Conservation (phyloP, 37 sponge, comb jelly and placozoan genomes). For the Petrosia ficiformis region DNA sequence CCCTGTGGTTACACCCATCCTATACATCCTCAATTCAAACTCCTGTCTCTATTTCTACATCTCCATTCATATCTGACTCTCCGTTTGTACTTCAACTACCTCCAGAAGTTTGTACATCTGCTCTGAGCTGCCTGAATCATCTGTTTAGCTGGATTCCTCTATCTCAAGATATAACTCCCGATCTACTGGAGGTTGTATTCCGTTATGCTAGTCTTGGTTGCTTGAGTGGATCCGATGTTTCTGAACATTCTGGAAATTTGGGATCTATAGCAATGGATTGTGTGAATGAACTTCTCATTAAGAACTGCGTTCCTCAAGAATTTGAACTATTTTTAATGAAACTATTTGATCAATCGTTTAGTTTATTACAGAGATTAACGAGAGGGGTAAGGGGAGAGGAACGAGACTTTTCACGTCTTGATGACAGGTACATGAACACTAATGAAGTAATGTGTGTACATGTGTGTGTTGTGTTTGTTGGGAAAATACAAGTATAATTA, state of each 20-base stretch:
- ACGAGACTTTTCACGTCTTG: conserved; percentile 36
- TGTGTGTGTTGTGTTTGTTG: background rate
- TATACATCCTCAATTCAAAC: background rate
- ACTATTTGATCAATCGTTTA: conserved; percentile 70
- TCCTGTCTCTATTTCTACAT: too few species aligned
- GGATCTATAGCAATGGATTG: conserved; percentile 82
- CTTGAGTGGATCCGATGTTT: conserved; percentile 40
- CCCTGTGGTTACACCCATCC: background rate
- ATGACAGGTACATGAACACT: conserved; percentile 71
- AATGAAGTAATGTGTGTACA: background rate
- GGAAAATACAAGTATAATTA: background rate
- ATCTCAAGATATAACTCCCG: conserved; percentile 39
- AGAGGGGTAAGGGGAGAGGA: conserved; percentile 30
- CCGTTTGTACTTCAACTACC: background rate
- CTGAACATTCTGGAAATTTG: conserved; percentile 42
- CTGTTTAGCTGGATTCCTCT: conserved; percentile 87
- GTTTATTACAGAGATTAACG: conserved; percentile 55
- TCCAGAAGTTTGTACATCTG: conserved; percentile 46
- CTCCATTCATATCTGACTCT: background rate
- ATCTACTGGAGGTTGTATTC: conserved; percentile 68
- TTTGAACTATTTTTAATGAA: conserved; percentile 72
- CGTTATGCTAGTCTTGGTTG: conserved; percentile 69
- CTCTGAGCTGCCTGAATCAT: conserved; percentile 64
- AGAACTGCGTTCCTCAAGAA: conserved; percentile 67
- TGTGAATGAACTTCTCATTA: conserved; percentile 67